phyloP scores from a whole-genome alignment of 2,888 invertebrate genomes.

The Tubulanus polymorphus region DNA sequence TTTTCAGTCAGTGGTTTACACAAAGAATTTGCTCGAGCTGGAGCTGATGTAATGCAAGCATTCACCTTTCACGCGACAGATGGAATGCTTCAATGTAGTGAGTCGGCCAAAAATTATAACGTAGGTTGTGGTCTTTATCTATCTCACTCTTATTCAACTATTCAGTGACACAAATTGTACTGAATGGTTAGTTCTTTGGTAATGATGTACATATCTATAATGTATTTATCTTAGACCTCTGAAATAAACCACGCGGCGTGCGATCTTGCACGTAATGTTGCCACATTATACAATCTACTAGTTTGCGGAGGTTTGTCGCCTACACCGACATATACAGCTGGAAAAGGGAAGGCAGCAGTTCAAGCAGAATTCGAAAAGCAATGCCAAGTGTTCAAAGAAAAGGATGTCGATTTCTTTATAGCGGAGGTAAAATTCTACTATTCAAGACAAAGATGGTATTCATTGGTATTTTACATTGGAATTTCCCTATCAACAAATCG shows the following conservation, averaged over 20 bases:
- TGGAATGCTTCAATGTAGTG: too few relatives aligned
- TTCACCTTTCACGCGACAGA: slow-evolving; percentile 1
- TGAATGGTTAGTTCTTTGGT: too few relatives aligned
- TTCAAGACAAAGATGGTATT: too few relatives aligned
- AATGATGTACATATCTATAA: too few relatives aligned
- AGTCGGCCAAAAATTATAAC: too few relatives aligned
- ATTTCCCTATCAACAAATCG: too few relatives aligned
- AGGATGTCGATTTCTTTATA: slow-evolving; percentile 13
- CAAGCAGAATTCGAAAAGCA: slow-evolving; percentile 13
- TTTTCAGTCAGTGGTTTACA: too few relatives aligned
- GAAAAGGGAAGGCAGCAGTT: slow-evolving; percentile 9
- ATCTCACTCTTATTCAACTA: too few relatives aligned
- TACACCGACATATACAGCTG: slow-evolving; percentile 10
- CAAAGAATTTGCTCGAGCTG: background rate
- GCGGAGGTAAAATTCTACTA: slow-evolving; percentile 14
- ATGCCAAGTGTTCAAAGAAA: slow-evolving; percentile 4
- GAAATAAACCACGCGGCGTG: slow-evolving; percentile 13
- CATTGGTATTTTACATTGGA: too few relatives aligned
- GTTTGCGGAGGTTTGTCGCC: slow-evolving; percentile 17
- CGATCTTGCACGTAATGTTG: slow-evolving; percentile 13
- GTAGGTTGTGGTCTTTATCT: too few relatives aligned
- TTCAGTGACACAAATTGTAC: too few relatives aligned
- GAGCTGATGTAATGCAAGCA: slow-evolving; percentile 3
- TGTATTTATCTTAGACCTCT: too few relatives aligned
- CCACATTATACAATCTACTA: slow-evolving; percentile 1